A percentile compares a stretch with the other conserved stretches of the same genome.
These are phyloP conservation scores for Thalpophila matura DNA, from an alignment of 2,888 invertebrate genomes.

Conservation along the genomic window DNA sequence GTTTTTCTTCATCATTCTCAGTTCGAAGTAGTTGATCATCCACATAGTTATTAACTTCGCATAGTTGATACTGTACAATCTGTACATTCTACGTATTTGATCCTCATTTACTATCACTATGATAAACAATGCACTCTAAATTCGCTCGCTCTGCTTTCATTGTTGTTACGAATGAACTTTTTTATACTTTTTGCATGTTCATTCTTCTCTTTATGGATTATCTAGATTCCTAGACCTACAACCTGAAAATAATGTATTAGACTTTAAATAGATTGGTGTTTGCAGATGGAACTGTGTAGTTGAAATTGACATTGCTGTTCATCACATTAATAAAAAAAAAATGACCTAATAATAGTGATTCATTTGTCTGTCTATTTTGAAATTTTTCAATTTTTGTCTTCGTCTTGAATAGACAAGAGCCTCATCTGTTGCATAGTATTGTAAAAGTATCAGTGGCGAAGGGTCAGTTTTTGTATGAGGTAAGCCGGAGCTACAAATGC, in stretches of 20 bases:
- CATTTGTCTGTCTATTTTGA: neutral
- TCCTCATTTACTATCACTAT: conserved; percentile 43
- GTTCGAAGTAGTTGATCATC: conserved; percentile 34
- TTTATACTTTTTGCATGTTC: conserved; percentile 71
- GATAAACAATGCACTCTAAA: conserved; percentile 59
- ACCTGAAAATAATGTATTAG: conserved; percentile 43
- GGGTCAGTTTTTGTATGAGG: no score
- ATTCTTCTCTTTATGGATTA: conserved; percentile 51
- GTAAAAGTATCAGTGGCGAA: no score
- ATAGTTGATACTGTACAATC: conserved; percentile 33
- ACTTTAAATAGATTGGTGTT: conserved; percentile 53
- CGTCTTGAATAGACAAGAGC: neutral
- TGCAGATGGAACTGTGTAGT: conserved; percentile 56
- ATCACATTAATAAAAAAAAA: neutral
- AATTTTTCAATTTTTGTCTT: neutral
- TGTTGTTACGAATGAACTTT: conserved; percentile 74
- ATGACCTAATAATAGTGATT: no score
- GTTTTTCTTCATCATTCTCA: conserved; percentile 33
- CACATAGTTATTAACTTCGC: conserved; percentile 6
- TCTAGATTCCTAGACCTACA: conserved; percentile 21
- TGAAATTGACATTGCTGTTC: no score
- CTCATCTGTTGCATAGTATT: no score
- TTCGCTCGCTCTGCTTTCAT: conserved; percentile 78
- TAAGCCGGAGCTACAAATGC: no score
- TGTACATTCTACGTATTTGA: conserved; percentile 21